Conservation (phyloP, 1,140 invertebrate species). For the Rhyacophila brunnea region DNA sequence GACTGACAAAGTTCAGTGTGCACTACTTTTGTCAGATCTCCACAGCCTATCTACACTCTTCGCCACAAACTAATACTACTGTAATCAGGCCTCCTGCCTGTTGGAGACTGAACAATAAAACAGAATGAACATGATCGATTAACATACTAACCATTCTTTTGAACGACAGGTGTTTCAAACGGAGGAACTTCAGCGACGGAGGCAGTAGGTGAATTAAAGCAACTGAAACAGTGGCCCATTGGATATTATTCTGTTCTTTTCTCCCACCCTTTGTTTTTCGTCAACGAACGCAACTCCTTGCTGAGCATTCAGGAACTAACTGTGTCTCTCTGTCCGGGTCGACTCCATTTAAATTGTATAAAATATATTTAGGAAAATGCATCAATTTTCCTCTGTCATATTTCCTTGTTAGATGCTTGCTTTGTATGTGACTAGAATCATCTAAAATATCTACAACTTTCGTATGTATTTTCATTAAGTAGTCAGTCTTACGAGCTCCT, state of each 20-base stretch:
- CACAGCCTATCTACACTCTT: too few species aligned
- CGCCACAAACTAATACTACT: too few species aligned
- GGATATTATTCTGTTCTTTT: slow-evolving; percentile 47
- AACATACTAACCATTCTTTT: slow-evolving; percentile 63
- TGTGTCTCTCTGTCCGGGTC: slow-evolving; percentile 10
- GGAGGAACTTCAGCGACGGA: slow-evolving; percentile 57
- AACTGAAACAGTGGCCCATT: slow-evolving; percentile 79
- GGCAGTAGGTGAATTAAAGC: slow-evolving; percentile 67
- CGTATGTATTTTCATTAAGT: slow-evolving; percentile 30
- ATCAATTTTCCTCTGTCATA: slow-evolving; percentile 24
- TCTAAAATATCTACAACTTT: slow-evolving; percentile 29
- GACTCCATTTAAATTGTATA: slow-evolving; percentile 17
- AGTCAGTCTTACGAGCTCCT: slow-evolving; percentile 33
- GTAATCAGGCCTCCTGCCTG: too few species aligned
- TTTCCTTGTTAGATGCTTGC: slow-evolving; percentile 17
- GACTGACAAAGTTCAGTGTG: too few species aligned
- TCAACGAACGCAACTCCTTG: slow-evolving; percentile 1
- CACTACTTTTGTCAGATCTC: too few species aligned
- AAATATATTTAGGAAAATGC: slow-evolving; percentile 13
- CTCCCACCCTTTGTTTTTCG: slow-evolving; percentile 17
- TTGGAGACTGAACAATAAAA: too few species aligned
- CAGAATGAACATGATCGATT: too few species aligned
- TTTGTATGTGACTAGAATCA: slow-evolving; percentile 32
- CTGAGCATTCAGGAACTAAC: slow-evolving; percentile 16
- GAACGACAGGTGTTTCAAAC: slow-evolving; percentile 48